Percentiles rank a stretch among this genome's conserved stretches.
Evolutionary conservation across 2,888 invertebrate genomes (phyloP).

Genomic region (Conchocele bisecta): DNA sequence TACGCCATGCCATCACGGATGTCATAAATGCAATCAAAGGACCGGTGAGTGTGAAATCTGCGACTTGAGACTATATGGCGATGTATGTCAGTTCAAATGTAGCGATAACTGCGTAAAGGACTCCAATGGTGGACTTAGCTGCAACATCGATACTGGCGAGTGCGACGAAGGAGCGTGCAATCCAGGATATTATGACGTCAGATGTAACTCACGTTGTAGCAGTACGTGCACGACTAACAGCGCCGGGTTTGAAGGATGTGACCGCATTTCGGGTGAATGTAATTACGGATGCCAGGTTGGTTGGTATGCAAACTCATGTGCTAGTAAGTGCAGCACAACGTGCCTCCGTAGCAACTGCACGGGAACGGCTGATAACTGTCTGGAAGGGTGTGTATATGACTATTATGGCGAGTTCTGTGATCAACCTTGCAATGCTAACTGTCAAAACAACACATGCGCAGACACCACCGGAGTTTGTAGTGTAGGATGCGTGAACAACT

Average conservation of each 20-base stretch:
- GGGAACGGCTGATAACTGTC: conserved; percentile 12
- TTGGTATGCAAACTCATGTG: conserved; percentile 21
- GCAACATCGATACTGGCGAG: too few relatives aligned
- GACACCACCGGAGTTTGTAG: conserved; percentile 32
- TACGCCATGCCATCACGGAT: conserved; percentile 22
- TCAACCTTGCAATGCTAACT: conserved; percentile 12
- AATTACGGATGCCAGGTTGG: conserved; percentile 21
- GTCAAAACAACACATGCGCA: conserved; percentile 9
- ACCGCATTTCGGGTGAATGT: conserved; percentile 16
- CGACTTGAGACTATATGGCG: conserved; percentile 28
- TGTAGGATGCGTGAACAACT: conserved; percentile 19
- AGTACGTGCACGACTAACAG: too few relatives aligned
- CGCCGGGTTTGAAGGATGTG: conserved; percentile 10
- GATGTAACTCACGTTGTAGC: too few relatives aligned
- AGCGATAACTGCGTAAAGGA: conserved; percentile 37
- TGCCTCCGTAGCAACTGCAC: conserved; percentile 28
- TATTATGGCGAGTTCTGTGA: conserved; percentile 32
- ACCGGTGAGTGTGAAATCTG: conserved; percentile 41
- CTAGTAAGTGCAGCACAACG: conserved; percentile 14
- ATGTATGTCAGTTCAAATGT: conserved; percentile 37
- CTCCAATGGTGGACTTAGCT: too few relatives aligned
- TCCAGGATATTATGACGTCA: too few relatives aligned
- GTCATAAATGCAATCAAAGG: conserved; percentile 27
- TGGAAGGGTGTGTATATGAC: conserved; percentile 28
- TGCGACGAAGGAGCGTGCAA: too few relatives aligned